Evolutionary conservation across 2,888 invertebrate genomes (phyloP), one percentile per base, ranked within the genome.

Genomic region (Mactromeris polynyma): DNA sequence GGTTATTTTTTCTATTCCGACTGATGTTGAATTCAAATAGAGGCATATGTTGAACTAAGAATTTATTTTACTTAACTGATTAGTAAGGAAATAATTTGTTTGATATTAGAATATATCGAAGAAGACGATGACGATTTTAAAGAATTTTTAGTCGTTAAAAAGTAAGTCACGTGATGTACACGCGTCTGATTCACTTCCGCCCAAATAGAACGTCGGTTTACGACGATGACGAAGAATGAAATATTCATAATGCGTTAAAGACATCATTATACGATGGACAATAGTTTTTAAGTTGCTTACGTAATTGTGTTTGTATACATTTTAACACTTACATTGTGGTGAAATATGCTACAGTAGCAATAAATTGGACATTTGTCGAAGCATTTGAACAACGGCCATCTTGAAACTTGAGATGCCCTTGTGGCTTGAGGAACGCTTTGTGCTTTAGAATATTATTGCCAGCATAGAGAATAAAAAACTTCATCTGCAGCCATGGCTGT

Each of bases 401-500:
- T 64, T 64, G 58, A 64, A 64, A 64, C 26, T 64, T 26, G 26
- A 26, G 26, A 64, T 64, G 58, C 26, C 58, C 58, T 64, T 64
- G 58, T 64, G n/a, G n/a, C n/a, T n/a, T n/a, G n/a, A n/a, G 26
- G n/a, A 26, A 46, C 46, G 3, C 6, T 46, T 17, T 46, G 14
- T 17, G 46, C 9, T 17, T 46, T 46, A 11, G 46, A 46, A 46
- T n/a, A n/a, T n/a, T n/a, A n/a, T n/a, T n/a, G n/a, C n/a, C n/a
- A n/a, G n/a, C n/a, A 46, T 17, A 46, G 46, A 11, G 46, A 46
- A 46, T 46, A 46, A 46, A 26, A 64, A n/a, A 9, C 58, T 26
- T 73, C 36, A 1, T 1, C 33, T 69, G n/a, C 36, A 36, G 36
- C 9, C n/a, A 97, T 97, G 97, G 97, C 97, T 98, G 99, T 99